phyloP scores from a whole-genome alignment of 2,797 vertebrate genomes.

The Leptodactylus fallax region DNA sequence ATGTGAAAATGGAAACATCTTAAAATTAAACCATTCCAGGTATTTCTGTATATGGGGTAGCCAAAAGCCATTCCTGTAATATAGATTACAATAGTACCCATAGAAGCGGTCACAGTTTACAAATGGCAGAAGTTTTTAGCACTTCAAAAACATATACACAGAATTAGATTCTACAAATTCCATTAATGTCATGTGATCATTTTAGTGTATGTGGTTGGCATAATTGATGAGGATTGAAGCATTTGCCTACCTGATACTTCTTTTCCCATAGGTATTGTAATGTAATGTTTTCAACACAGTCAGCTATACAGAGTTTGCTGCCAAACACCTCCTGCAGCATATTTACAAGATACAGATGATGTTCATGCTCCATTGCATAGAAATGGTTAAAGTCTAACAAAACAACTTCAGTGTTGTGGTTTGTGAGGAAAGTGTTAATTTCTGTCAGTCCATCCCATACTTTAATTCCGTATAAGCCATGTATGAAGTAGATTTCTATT shows the following conservation, averaged over 20 bases:
- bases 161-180: too few relatives aligned
- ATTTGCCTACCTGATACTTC: slow-evolving; percentile 83
- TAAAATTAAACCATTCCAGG: too few relatives aligned
- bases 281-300: slow-evolving; percentile 85
- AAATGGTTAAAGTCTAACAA: slow-evolving; percentile 98
- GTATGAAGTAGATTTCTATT: slow-evolving; percentile 93
- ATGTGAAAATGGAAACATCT: too few relatives aligned
- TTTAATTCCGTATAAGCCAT: slow-evolving; percentile 93
- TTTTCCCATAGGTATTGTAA: slow-evolving; percentile 89
- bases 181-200: background rate
- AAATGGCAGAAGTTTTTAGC: too few relatives aligned
- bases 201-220: background rate
- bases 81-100: too few relatives aligned
- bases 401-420: slow-evolving; percentile 87
- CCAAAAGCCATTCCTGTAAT: too few relatives aligned
- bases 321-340: slow-evolving; percentile 89
- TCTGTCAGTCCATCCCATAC: slow-evolving; percentile 90
- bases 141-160: too few relatives aligned
- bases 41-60: too few relatives aligned
- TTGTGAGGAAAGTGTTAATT: slow-evolving; percentile 85
- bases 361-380: slow-evolving; percentile 89
- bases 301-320: slow-evolving; percentile 83
- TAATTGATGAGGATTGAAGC: background rate
- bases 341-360: slow-evolving; percentile 85
- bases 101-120: too few relatives aligned